phyloP scores from a whole-genome alignment of 2,797 vertebrate species.

The Poecilia gillii region DNA sequence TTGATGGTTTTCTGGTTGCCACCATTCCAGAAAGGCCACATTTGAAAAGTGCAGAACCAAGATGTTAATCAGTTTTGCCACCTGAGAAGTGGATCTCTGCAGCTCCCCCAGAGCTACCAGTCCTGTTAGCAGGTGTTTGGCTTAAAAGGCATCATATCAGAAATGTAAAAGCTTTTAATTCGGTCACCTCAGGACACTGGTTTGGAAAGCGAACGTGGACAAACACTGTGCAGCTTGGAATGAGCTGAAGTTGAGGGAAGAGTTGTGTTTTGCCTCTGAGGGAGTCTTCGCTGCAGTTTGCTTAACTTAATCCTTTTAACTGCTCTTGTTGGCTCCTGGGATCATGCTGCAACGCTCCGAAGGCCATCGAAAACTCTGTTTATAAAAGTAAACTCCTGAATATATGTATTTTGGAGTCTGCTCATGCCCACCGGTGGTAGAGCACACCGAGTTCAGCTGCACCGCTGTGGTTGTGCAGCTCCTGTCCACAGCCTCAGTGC shows the following conservation, averaged over 20 bases:
- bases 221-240: conserved; percentile 22
- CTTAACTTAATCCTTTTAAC: conserved; percentile 46
- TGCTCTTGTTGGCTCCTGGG: conserved; percentile 42
- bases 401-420: conserved; percentile 60
- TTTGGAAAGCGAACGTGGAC: conserved; percentile 12
- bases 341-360: conserved; percentile 41
- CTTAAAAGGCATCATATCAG: not conserved
- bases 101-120: not conserved
- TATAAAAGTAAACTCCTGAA: conserved; percentile 47
- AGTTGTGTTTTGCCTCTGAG: conserved; percentile 32
- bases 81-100: not conserved
- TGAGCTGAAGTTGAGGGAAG: conserved; percentile 25
- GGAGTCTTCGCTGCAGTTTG: conserved; percentile 40
- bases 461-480: conserved; percentile 24
- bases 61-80: not conserved
- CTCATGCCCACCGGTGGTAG: conserved; percentile 40
- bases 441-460: conserved; percentile 26
- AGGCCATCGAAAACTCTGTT: conserved; percentile 33
- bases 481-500: conserved; percentile 16
- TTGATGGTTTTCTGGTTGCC: not conserved
- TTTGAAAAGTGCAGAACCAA: not conserved
- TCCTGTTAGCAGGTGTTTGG: not conserved
- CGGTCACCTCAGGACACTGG: conserved; percentile 27
- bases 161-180: not conserved
- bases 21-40: not conserved